phyloP scores from a whole-genome alignment of 2,113 vertebrate genomes.

The Brienomyrus brachyistius region DNA sequence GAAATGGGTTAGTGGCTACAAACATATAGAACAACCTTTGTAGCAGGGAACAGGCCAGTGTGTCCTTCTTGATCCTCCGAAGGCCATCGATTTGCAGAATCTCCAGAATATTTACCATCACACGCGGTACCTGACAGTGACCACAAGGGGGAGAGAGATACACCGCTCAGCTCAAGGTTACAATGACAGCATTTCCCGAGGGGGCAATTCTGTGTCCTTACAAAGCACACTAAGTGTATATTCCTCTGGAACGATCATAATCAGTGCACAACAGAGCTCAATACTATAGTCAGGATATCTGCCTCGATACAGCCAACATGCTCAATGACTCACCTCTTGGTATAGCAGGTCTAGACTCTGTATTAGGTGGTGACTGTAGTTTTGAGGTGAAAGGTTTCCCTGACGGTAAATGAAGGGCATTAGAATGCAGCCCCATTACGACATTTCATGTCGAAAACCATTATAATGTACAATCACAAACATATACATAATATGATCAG shows the following conservation, averaged over 20 bases:
- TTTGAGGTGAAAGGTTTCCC: conserved; percentile 58
- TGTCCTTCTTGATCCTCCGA: conserved; percentile 57
- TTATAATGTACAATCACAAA: background rate
- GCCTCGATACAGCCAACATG: background rate
- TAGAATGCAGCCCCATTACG: background rate
- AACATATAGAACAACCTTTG: conserved; percentile 55
- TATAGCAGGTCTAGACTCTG: conserved; percentile 76
- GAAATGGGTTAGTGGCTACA: background rate
- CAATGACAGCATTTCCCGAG: background rate
- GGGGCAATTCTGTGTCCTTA: background rate
- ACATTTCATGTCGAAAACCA: background rate
- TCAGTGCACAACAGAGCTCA: background rate
- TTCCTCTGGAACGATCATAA: background rate
- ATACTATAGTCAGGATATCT: background rate
- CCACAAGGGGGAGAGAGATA: conserved; percentile 14
- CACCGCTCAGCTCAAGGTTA: background rate
- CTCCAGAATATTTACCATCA: conserved; percentile 75
- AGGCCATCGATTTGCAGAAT: conserved; percentile 72
- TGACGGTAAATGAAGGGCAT: conserved; percentile 35
- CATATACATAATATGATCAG: background rate
- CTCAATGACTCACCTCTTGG: conserved; percentile 61
- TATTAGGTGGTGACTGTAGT: conserved; percentile 65
- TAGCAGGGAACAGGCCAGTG: conserved; percentile 49
- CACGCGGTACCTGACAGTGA: conserved; percentile 71
- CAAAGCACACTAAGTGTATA: background rate